A percentile compares a stretch with the other conserved stretches of the same genome.
Conservation (phyloP, 2,888 invertebrate genomes). For the Criorhina ranunculi region DNA sequence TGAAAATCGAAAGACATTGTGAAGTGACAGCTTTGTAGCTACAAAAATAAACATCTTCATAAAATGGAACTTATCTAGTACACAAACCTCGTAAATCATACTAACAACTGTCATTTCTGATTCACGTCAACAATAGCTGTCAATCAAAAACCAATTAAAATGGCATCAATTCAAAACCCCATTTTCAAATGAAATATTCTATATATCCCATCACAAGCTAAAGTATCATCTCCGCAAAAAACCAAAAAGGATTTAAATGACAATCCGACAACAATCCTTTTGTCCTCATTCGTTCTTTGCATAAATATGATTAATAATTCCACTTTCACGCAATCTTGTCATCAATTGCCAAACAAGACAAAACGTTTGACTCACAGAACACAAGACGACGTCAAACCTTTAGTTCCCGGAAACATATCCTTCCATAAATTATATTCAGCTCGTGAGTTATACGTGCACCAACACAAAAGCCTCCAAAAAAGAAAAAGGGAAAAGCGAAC, state of each 20-base stretch:
- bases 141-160: conserved; percentile 26
- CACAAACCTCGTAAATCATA: not conserved
- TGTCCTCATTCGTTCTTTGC: not conserved
- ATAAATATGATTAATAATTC: conserved; percentile 73
- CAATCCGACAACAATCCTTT: conserved; percentile 19
- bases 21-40: too few relatives aligned
- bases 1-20: too few relatives aligned
- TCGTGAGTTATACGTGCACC: conserved; percentile 24
- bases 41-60: too few relatives aligned
- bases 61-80: too few relatives aligned
- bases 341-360: conserved; percentile 72
- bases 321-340: conserved; percentile 73
- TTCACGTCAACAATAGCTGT: not conserved
- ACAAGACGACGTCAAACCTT: conserved; percentile 66
- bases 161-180: not conserved
- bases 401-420: conserved; percentile 56
- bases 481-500: conserved; percentile 13
- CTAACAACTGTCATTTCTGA: not conserved
- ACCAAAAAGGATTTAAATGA: conserved; percentile 6
- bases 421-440: conserved; percentile 63
- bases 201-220: not conserved
- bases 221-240: conserved; percentile 1
- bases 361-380: conserved; percentile 62
- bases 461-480: conserved; percentile 18
- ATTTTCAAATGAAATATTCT: not conserved